Percentiles rank a stretch among this genome's conserved stretches.
Evolutionary conservation across 2,797 vertebrate genomes (phyloP).

Genomic region (Parauchenoglanis punctatus): DNA sequence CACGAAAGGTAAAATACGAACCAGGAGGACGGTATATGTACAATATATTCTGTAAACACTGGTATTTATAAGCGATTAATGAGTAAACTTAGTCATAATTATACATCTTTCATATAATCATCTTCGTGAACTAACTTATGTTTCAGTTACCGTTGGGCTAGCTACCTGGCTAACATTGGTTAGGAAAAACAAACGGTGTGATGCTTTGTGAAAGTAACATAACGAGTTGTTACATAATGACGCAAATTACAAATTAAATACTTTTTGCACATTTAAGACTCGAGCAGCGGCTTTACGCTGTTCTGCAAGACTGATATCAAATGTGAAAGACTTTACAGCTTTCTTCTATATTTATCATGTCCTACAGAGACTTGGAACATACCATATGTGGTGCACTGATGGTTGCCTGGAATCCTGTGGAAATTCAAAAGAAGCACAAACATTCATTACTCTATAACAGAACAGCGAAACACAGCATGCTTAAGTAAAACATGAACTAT

Average conservation of each 20-base stretch:
- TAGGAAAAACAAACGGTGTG: background rate
- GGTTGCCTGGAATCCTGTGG: conserved; percentile 95
- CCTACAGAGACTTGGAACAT: conserved; percentile 62
- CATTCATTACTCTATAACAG: conserved; percentile 17
- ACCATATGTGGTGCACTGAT: conserved; percentile 99
- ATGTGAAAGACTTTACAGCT: background rate
- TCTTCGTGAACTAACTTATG: no score
- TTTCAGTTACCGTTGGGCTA: no score
- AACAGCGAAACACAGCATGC: background rate
- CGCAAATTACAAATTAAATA: background rate
- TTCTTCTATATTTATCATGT: background rate
- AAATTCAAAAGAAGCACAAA: conserved; percentile 56
- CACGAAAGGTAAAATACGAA: background rate
- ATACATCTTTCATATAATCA: background rate
- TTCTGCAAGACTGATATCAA: background rate
- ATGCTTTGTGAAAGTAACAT: background rate
- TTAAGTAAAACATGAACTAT: background rate
- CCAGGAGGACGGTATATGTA: background rate
- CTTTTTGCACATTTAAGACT: no score
- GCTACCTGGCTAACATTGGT: no score
- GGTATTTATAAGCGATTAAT: no score
- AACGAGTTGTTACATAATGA: no score
- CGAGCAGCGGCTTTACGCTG: background rate
- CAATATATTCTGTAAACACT: background rate
- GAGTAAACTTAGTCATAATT: background rate